phyloP scores from a whole-genome alignment of 2,888 invertebrate genomes.

The Trachelus troglodyta region DNA sequence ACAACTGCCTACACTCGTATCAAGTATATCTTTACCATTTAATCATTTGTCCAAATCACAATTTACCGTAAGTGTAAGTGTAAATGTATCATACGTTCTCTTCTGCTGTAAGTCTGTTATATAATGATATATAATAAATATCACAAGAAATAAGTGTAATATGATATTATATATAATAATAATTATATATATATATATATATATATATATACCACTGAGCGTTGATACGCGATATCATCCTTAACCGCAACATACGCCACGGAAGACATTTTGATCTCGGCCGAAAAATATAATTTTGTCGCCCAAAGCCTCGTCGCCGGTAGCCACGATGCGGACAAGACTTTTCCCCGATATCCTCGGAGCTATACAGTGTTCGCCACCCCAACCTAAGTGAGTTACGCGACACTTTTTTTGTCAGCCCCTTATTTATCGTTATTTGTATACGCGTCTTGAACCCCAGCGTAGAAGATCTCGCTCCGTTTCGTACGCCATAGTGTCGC shows the following conservation, averaged over 20 bases:
- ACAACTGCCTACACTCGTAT: not conserved
- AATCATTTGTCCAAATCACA: not conserved
- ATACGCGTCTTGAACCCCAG: not conserved
- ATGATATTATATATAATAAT: slow-evolving; percentile 2
- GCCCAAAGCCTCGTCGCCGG: not conserved
- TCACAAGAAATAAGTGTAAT: not conserved
- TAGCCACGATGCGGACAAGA: slow-evolving; percentile 12
- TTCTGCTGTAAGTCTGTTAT: not conserved
- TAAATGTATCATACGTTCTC: not conserved
- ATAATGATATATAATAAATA: not conserved
- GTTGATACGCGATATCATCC: slow-evolving; percentile 27
- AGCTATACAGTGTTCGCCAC: slow-evolving; percentile 17
- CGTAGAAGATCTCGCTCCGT: not conserved
- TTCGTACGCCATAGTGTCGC: not conserved
- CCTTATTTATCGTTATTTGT: slow-evolving; percentile 13
- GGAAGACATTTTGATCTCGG: slow-evolving; percentile 25
- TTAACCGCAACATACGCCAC: slow-evolving; percentile 43
- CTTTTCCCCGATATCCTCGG: slow-evolving; percentile 3
- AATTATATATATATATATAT: slow-evolving; percentile 6
- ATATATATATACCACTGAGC: slow-evolving; percentile 5
- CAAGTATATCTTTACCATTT: not conserved
- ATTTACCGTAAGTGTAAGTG: not conserved
- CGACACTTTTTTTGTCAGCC: slow-evolving; percentile 22
- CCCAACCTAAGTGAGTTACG: slow-evolving; percentile 43
- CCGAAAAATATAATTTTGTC: slow-evolving; percentile 17